Percentiles rank a stretch among this genome's conserved stretches.
Conservation (phyloP, 2,797 vertebrate genomes). For the Onychomys leucogaster region DNA sequence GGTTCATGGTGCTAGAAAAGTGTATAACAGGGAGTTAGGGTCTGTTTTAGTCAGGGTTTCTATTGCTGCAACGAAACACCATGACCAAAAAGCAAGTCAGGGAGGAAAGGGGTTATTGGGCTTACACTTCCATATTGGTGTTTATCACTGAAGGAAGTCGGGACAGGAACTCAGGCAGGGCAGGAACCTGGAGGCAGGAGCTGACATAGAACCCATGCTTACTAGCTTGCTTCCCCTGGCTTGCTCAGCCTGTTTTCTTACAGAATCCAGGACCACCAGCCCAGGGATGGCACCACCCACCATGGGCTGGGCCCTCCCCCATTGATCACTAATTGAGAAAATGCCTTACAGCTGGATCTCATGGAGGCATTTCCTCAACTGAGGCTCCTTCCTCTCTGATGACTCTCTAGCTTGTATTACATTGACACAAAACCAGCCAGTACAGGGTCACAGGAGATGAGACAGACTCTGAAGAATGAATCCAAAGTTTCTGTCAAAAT, state of each 20-base stretch:
- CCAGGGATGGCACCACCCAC: background rate
- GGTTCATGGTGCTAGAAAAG: accelerated
- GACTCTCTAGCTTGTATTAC: background rate
- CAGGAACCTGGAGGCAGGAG: background rate
- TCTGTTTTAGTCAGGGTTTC: background rate
- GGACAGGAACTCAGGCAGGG: background rate
- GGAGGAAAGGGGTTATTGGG: background rate
- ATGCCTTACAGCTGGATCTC: background rate
- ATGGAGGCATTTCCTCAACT: background rate
- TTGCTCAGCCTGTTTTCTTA: background rate
- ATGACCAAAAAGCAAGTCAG: background rate
- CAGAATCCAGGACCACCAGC: background rate
- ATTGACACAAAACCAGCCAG: background rate
- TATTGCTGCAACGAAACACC: background rate
- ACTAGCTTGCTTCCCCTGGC: background rate
- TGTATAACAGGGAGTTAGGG: background rate
- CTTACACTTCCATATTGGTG: background rate
- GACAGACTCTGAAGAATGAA: background rate
- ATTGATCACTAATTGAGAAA: background rate
- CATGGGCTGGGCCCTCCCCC: background rate
- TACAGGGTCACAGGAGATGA: background rate
- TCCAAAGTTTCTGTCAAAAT: background rate
- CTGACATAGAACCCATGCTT: background rate
- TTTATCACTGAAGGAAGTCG: background rate
- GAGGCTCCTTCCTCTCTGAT: background rate